Evolutionary conservation across 2,888 invertebrate species (phyloP), one percentile per base, ranked within the genome.

Genomic region (Melangyna quadrimaculata): DNA sequence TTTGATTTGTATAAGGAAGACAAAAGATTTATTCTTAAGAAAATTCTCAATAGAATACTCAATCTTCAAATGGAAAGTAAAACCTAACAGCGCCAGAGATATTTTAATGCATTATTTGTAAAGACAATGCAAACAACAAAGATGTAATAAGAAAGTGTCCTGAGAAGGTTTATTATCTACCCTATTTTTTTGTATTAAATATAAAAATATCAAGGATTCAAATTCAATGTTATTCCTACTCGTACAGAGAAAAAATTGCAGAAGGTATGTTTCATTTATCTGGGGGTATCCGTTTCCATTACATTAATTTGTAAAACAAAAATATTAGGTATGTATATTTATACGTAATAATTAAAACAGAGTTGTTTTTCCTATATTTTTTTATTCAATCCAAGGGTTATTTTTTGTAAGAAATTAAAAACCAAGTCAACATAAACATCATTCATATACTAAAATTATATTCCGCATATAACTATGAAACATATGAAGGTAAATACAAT

Each of bases 1-100:
- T 86, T 70, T 86, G 86, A 86, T 81, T 81, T 86, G 69, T 80
- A 70, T 57, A 61, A 73, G 45, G 37, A 61, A 73, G 72, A 78
- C 77, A 86, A 75, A 69, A 70, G 81, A 73, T 86, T 80, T 77
- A 77, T 70, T 48, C 69, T 71, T 43, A 53, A 73, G 72, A 40
- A 78, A 65, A 51, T 73, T 19, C 8, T 59, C 63, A 43, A 32
- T 35, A 17, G 40, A 51, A 22, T 57, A 37, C 45, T 59, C 53
- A 65, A 53, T 63, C 32, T 37, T 22, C 40, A 65, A 57, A 79
- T 79, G 75, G 45, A 61, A 75, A 84, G 22, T 45, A 48, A n/a
- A n/a, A 71, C 65, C 70, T 57, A 65, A 74, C 29, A 63, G 27
- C 37, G 55, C 37, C 12, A 45, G 12, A 14, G 24, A 61, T 75